Percentiles rank a stretch among this genome's conserved stretches.
These are phyloP conservation scores for Pavo muticus DNA, from an alignment of 2,113 vertebrate genomes.

Conservation along the genomic window DNA sequence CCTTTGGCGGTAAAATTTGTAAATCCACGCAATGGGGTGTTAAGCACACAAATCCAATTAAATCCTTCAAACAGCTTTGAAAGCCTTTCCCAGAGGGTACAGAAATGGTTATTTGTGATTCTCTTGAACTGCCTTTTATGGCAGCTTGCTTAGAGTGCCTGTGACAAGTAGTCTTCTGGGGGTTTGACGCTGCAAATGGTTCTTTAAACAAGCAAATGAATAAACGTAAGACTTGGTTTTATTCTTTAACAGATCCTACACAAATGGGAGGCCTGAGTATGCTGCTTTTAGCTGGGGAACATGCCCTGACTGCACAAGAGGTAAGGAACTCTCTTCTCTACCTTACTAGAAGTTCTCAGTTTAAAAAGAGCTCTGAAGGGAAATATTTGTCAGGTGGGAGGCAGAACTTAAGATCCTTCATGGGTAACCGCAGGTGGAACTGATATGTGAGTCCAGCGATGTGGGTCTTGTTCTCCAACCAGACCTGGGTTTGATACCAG, in stretches of 20 bases:
- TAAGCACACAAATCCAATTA: slow-evolving; percentile 70
- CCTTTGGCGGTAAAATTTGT: slow-evolving; percentile 59
- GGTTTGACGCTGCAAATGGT: background rate
- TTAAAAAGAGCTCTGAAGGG: background rate
- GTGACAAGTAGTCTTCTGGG: slow-evolving; percentile 44
- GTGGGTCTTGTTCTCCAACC: background rate
- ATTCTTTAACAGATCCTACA: slow-evolving; percentile 88
- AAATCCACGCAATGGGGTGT: slow-evolving; percentile 58
- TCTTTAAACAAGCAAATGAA: slow-evolving; percentile 54
- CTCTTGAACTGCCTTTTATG: slow-evolving; percentile 62
- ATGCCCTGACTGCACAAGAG: slow-evolving; percentile 94
- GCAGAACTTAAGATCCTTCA: background rate
- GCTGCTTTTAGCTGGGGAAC: slow-evolving; percentile 96
- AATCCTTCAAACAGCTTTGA: slow-evolving; percentile 57
- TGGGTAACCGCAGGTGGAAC: background rate
- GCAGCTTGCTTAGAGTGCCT: slow-evolving; percentile 46
- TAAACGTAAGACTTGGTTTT: slow-evolving; percentile 48
- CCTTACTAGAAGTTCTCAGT: background rate
- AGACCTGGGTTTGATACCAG: background rate
- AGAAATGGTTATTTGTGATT: slow-evolving; percentile 62
- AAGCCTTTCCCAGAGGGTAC: slow-evolving; percentile 58
- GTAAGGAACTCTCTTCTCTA: slow-evolving; percentile 73
- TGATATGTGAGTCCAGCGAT: background rate
- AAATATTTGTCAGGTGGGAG: background rate
- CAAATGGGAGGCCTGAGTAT: slow-evolving; percentile 99